Evolutionary conservation across 2,888 invertebrate genomes (phyloP).

Genomic region (Chrysodeixis includens): DNA sequence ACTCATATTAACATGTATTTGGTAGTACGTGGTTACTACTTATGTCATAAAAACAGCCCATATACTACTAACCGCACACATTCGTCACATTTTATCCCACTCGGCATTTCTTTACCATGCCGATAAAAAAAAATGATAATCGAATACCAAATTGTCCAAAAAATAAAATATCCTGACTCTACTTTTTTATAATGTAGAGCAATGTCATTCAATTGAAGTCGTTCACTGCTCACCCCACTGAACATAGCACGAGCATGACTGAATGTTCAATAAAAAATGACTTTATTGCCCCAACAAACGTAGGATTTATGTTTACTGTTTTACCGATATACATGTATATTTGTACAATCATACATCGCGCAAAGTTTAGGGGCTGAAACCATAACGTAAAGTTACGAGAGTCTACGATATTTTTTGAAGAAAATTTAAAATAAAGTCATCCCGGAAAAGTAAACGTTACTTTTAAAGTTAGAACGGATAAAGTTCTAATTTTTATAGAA

Average conservation of each 20-base stretch:
- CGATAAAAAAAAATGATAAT: not conserved
- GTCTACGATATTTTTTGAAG: not conserved
- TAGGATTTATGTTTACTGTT: constrained; percentile 6
- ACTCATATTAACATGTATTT: too few relatives aligned
- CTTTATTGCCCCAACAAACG: constrained; percentile 14
- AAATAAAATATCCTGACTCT: not conserved
- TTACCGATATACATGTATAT: not conserved
- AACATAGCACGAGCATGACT: constrained; percentile 6
- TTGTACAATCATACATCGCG: not conserved
- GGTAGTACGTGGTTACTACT: too few relatives aligned
- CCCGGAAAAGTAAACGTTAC: not conserved
- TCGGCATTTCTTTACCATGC: too few relatives aligned
- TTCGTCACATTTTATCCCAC: too few relatives aligned
- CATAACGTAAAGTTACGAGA: not conserved
- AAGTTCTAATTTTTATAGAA: not conserved
- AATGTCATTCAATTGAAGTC: not conserved
- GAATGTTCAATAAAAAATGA: constrained; percentile 12
- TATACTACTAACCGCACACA: too few relatives aligned
- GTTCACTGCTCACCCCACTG: not conserved
- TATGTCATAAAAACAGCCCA: too few relatives aligned
- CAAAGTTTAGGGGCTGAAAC: constrained; percentile 1
- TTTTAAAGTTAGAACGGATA: not conserved
- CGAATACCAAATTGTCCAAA: not conserved
- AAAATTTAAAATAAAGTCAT: not conserved
- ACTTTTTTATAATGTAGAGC: not conserved